Evolutionary conservation across 1,140 invertebrate species (phyloP), one percentile per base, ranked within the genome.

Genomic region (Bombus ignitus): DNA sequence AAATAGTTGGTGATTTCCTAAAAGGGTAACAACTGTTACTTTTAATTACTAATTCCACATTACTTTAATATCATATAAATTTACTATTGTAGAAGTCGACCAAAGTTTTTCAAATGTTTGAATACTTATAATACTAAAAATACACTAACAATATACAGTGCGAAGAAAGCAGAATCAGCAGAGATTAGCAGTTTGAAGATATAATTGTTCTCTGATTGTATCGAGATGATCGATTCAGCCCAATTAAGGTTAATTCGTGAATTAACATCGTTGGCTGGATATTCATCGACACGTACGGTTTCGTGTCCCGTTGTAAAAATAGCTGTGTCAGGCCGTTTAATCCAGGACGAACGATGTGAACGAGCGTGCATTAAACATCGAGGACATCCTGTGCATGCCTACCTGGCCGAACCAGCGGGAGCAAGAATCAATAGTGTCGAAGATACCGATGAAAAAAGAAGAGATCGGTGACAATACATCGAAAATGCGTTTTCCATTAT

Each of bases 401-500:
- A 72, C 70, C 80, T 70, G 44, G 66, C 35, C 10, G 22, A n/a
- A 53, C 18, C 35, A 68, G 37, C 53, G 35, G 9, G 66, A 68
- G 47, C 42, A 42, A 28, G 81, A 65, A 68, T 73, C 73, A 59
- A 77, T 68, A 68, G 74, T 8, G 72, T 42, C n/a, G 83, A 70
- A 80, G 44, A 68, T 37, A 57, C 25, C 59, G 59, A 9, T 15
- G 15, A 32, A 62, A 86, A 13, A 80, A 25, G 39, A 57, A n/a
- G 32, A 39, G 78, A 57, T 6, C 32, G 47, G 18, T 13, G 86
- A 88, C 86, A 81, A 91, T 91, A 88, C 89, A 90, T 88, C 84
- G 89, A 88, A 89, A 91, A 91, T 91, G 90, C 89, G 87, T 91
- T 91, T 91, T 91, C 90, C 90, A 91, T 91, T 91, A 91, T 91